Evolutionary conservation across 2,797 vertebrate genomes (phyloP).

Genomic region (Coluber constrictor): DNA sequence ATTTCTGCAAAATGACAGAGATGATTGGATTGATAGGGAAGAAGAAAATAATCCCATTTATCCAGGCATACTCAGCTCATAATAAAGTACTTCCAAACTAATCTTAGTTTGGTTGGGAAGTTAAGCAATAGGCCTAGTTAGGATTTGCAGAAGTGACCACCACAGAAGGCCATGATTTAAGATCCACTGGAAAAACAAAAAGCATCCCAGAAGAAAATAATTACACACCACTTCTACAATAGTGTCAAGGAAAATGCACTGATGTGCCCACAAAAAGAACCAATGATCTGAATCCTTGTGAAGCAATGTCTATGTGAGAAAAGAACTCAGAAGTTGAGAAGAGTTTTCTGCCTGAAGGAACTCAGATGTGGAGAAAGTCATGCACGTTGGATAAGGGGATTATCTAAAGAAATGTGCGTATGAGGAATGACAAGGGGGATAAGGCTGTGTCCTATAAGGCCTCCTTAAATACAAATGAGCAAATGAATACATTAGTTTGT

Average conservation of each 20-base stretch:
- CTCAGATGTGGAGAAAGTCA: neutral
- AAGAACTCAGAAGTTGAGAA: constrained; percentile 20
- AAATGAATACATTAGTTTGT: neutral
- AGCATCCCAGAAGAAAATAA: neutral
- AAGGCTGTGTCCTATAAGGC: neutral
- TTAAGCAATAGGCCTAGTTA: neutral
- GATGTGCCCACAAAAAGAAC: neutral
- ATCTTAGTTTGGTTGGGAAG: neutral
- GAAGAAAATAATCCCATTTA: constrained; percentile 25
- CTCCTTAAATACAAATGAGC: neutral
- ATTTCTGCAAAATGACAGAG: constrained; percentile 62
- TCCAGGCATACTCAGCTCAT: constrained; percentile 53
- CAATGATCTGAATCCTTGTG: neutral
- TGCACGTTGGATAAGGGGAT: neutral
- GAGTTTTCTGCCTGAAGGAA: neutral
- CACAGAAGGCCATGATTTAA: neutral
- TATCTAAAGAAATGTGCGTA: neutral
- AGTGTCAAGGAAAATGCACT: neutral
- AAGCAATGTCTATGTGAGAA: neutral
- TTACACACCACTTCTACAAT: neutral
- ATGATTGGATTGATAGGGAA: neutral
- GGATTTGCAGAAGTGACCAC: neutral
- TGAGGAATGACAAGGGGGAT: too few species aligned
- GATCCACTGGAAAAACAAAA: neutral
- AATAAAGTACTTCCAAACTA: constrained; percentile 13